Conservation (phyloP, 1,140 invertebrate species). For the Sesamia nonagrioides region DNA sequence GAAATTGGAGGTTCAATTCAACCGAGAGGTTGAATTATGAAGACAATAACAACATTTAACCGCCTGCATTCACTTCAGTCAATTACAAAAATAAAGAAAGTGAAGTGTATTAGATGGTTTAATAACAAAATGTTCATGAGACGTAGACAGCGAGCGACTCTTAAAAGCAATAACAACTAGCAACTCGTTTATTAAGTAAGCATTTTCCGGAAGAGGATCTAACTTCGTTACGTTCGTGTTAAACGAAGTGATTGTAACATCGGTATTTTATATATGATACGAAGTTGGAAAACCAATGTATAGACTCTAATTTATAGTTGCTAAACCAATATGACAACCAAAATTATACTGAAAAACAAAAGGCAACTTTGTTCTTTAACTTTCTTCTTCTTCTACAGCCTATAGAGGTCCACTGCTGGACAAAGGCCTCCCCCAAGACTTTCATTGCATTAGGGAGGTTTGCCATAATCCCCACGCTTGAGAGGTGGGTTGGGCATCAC, state of each 20-base stretch:
- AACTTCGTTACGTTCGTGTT: not conserved
- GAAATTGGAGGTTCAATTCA: no score
- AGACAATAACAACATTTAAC: not conserved
- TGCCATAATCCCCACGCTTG: no score
- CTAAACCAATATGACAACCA: no score
- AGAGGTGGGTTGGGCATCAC: no score
- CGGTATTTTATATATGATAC: not conserved
- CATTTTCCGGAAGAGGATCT: constrained; percentile 17
- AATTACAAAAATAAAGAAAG: constrained; percentile 9
- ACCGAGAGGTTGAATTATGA: not conserved
- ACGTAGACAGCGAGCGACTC: not conserved
- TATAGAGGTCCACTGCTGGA: no score
- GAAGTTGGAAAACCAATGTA: no score
- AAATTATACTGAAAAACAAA: no score
- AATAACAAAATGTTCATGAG: constrained; percentile 12
- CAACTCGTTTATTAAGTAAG: not conserved
- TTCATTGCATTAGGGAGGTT: no score
- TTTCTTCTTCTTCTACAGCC: no score
- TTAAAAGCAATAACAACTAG: not conserved
- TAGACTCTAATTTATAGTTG: no score
- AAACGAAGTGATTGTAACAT: not conserved
- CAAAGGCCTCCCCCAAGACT: no score
- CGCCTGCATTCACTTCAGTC: not conserved
- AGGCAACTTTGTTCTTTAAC: no score
- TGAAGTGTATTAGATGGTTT: not conserved